phyloP scores from a whole-genome alignment of 53 echinoderm and acorn worm species.

The Patiria pectinifera region DNA sequence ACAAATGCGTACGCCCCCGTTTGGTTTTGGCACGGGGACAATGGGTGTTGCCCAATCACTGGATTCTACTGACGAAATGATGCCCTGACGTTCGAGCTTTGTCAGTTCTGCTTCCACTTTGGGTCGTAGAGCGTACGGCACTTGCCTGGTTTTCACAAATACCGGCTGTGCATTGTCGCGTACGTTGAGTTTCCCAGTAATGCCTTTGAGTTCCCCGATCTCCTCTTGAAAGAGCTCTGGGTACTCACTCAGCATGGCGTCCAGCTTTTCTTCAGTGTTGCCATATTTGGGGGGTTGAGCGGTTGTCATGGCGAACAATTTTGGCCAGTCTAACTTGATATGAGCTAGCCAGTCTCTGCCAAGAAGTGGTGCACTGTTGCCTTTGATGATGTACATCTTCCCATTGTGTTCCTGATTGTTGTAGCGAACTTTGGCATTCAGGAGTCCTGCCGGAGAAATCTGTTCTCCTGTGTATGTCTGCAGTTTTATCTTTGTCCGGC shows the following conservation, averaged over 20 bases:
- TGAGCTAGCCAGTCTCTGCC: slow-evolving; percentile 32
- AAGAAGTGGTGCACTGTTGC: slow-evolving; percentile 9
- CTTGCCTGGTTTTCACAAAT: slow-evolving; percentile 52
- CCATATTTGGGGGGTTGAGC: not conserved
- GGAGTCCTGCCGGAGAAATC: slow-evolving; percentile 9
- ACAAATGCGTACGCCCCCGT: not conserved
- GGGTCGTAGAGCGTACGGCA: slow-evolving; percentile 63
- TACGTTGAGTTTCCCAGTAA: no score
- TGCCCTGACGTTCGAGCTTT: slow-evolving; percentile 35
- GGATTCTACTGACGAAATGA: slow-evolving; percentile 54
- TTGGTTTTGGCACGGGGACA: slow-evolving; percentile 43
- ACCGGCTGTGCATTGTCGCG: slow-evolving; percentile 21
- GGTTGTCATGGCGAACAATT: not conserved
- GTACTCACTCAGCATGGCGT: slow-evolving; percentile 2
- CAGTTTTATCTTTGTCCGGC: slow-evolving; percentile 29
- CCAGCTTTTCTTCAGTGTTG: slow-evolving; percentile 6
- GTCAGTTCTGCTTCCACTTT: slow-evolving; percentile 62
- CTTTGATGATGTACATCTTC: slow-evolving; percentile 8
- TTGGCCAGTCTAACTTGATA: slow-evolving; percentile 20
- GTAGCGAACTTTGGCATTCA: slow-evolving; percentile 10
- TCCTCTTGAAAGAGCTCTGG: slow-evolving; percentile 30
- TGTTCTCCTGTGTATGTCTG: slow-evolving; percentile 8
- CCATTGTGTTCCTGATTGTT: not conserved
- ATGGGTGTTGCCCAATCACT: slow-evolving; percentile 67
- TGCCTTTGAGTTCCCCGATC: slow-evolving; percentile 14